Evolutionary conservation across 92 coral and sea anemone species (phyloP).

Genomic region (Bergia puertoricense): DNA sequence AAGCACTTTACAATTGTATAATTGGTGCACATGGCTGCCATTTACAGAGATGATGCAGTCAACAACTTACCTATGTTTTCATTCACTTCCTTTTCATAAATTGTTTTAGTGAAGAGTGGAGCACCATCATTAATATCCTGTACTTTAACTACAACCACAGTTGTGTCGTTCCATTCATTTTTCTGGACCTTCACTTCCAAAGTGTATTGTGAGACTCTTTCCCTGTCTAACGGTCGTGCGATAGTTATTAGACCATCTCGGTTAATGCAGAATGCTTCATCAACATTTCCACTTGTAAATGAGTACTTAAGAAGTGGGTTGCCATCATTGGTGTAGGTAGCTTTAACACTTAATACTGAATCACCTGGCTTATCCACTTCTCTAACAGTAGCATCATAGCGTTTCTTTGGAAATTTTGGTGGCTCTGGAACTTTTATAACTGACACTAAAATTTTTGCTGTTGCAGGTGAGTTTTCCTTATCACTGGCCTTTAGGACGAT

Average conservation of each 20-base stretch:
- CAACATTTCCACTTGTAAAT: constrained; percentile 72
- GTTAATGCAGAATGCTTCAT: constrained; percentile 76
- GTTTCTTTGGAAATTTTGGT: constrained; percentile 38
- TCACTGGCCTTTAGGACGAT: constrained; percentile 54
- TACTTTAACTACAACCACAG: constrained; percentile 54
- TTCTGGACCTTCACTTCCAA: constrained; percentile 69
- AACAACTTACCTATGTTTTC: constrained; percentile 58
- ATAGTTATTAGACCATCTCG: constrained; percentile 72
- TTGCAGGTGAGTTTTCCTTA: background rate
- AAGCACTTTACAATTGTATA: too few species aligned
- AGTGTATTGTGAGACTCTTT: constrained; percentile 64
- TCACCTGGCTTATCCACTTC: constrained; percentile 58
- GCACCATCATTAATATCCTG: constrained; percentile 78
- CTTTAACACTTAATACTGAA: constrained; percentile 16
- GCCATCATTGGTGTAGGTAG: constrained; percentile 46
- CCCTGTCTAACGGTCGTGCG: constrained; percentile 89
- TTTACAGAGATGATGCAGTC: too few species aligned
- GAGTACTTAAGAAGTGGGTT: constrained; percentile 56
- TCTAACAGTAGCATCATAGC: constrained; percentile 28
- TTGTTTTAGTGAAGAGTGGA: constrained; percentile 61
- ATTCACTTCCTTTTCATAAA: constrained; percentile 52
- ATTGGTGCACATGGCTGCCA: too few species aligned
- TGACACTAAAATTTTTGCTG: constrained; percentile 27
- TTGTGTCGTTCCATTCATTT: constrained; percentile 55
- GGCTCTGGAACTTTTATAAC: constrained; percentile 49